Conservation (phyloP, 2,113 vertebrate genomes). For the Psammodynastes pulverulentus region DNA sequence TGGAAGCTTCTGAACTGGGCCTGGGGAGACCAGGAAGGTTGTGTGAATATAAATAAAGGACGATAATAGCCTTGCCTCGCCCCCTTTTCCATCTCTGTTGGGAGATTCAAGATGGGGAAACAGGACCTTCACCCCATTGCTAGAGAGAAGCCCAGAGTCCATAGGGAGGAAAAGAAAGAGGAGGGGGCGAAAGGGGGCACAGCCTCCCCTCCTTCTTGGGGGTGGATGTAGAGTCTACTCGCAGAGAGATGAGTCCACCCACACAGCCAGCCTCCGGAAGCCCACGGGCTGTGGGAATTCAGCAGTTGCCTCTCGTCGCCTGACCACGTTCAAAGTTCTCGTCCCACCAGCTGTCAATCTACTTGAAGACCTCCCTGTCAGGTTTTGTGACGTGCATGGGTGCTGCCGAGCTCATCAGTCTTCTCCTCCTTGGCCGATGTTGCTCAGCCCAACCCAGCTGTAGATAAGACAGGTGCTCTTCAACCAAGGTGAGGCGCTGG, state of each 20-base stretch:
- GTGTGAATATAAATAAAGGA: too few species aligned
- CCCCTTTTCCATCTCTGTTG: background rate
- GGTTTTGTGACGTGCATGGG: background rate
- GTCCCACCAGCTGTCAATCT: background rate
- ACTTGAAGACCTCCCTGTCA: background rate
- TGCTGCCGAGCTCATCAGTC: background rate
- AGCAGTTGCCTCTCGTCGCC: background rate
- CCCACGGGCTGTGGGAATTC: background rate
- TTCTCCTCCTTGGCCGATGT: background rate
- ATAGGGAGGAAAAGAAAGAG: background rate
- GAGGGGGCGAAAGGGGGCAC: too few species aligned
- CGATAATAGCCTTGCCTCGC: accelerated
- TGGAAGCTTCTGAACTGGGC: background rate
- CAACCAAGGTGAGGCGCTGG: background rate
- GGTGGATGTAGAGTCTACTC: background rate
- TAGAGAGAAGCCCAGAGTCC: background rate
- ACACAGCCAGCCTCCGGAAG: background rate
- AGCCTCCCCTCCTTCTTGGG: background rate
- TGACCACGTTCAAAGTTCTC: background rate
- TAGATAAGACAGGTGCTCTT: background rate
- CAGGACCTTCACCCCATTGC: background rate
- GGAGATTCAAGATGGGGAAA: background rate
- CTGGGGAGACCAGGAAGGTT: background rate
- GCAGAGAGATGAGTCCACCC: background rate
- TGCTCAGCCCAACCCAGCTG: background rate